Evolutionary conservation across 2,797 vertebrate genomes (phyloP).

Genomic region (Masticophis lateralis): DNA sequence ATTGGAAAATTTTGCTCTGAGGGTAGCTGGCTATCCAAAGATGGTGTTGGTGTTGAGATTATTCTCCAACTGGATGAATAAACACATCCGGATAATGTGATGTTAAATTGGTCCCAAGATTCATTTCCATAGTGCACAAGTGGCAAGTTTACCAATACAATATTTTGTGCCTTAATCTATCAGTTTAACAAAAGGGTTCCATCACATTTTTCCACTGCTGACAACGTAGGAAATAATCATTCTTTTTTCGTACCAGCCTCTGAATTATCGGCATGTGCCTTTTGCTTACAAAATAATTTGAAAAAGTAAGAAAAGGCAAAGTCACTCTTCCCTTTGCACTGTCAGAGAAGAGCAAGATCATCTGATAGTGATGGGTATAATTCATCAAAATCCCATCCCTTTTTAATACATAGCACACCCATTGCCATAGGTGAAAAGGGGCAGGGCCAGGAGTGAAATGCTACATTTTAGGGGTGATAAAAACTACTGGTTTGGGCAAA

Average conservation of each 20-base stretch:
- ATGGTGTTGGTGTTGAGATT: neutral
- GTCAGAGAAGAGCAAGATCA: neutral
- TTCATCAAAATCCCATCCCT: neutral
- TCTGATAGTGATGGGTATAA: neutral
- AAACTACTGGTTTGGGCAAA: too few relatives aligned
- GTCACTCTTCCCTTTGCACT: neutral
- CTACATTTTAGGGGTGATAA: too few relatives aligned
- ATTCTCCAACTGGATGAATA: constrained; percentile 49
- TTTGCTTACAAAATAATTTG: neutral
- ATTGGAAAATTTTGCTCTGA: neutral
- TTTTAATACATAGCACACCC: neutral
- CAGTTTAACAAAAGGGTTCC: constrained; percentile 30
- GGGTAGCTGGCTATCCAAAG: neutral
- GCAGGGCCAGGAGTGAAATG: neutral
- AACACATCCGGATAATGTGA: constrained; percentile 27
- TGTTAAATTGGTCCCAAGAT: constrained; percentile 47
- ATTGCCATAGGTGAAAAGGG: neutral
- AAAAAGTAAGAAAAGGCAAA: neutral
- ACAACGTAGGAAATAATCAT: constrained; percentile 5
- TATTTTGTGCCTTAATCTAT: constrained; percentile 22
- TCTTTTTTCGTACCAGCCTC: constrained; percentile 33
- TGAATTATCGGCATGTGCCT: neutral
- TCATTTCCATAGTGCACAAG: constrained; percentile 43
- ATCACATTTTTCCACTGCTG: constrained; percentile 37
- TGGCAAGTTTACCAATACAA: constrained; percentile 25